phyloP scores from a whole-genome alignment of 2,888 invertebrate species.

The Brassicogethes aeneus region DNA sequence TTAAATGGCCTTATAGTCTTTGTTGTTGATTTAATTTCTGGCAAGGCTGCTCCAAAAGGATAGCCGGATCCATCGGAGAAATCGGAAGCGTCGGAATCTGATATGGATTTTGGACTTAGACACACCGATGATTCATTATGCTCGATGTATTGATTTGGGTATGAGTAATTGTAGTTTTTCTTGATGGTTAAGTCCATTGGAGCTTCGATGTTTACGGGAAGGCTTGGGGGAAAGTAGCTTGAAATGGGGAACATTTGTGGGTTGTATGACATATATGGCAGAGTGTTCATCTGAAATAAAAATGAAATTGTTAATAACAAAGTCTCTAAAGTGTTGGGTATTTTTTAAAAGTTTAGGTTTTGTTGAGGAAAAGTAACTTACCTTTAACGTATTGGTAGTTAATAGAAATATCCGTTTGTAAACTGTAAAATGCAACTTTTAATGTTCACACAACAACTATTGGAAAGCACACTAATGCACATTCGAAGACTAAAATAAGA shows the following conservation, averaged over 20 bases:
- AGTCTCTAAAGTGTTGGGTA: too few relatives aligned
- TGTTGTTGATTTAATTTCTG: slow-evolving; percentile 23
- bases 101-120: slow-evolving; percentile 15
- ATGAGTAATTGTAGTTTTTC: background rate
- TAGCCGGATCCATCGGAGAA: slow-evolving; percentile 18
- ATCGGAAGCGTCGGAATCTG: slow-evolving; percentile 18
- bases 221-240: background rate
- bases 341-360: too few relatives aligned
- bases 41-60: slow-evolving; percentile 7
- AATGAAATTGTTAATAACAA: background rate
- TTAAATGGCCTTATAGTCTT: slow-evolving; percentile 55
- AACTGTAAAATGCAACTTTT: too few relatives aligned
- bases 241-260: background rate
- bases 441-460: background rate
- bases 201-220: background rate
- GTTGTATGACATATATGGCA: slow-evolving; percentile 8
- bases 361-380: too few relatives aligned
- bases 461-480: background rate
- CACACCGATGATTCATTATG: slow-evolving; percentile 1
- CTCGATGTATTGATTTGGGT: background rate
- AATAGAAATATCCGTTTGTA: too few relatives aligned
- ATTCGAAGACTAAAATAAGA: background rate
- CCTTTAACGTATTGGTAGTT: too few relatives aligned
- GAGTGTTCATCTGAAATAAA: slow-evolving; percentile 14
- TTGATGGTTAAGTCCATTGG: background rate